These are phyloP conservation scores for Dinocampus coccinellae DNA, from an alignment of 2,888 invertebrate genomes.

Conservation along the genomic window DNA sequence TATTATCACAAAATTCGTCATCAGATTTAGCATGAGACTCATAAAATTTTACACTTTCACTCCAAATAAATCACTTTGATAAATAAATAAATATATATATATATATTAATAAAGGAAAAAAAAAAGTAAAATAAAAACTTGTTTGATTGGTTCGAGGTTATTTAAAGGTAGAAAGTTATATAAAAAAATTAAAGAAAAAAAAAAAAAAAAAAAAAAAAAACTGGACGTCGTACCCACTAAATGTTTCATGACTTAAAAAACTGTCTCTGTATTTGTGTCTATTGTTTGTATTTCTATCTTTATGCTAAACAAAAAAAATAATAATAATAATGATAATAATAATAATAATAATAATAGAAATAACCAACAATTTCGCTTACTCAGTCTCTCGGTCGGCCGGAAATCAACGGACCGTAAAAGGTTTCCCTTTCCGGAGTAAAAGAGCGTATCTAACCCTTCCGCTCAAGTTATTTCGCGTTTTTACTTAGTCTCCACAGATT, in stretches of 20 bases:
- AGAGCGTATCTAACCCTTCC: conserved; percentile 59
- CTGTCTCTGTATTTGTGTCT: not conserved
- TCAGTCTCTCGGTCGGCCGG: conserved; percentile 25
- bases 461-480: conserved; percentile 35
- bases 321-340: too few relatives aligned
- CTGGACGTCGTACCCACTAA: conserved; percentile 17
- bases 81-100: not conserved
- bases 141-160: conserved; percentile 4
- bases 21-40: not conserved
- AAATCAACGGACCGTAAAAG: conserved; percentile 45
- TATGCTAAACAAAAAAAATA: too few relatives aligned
- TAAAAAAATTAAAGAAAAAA: not conserved
- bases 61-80: not conserved
- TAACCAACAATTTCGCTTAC: conserved; percentile 11
- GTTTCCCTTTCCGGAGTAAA: conserved; percentile 65
- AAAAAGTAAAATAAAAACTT: not conserved
- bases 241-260: conserved; percentile 22
- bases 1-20: conserved; percentile 1
- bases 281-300: conserved; percentile 23
- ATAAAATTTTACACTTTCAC: not conserved
- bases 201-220: not conserved
- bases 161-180: conserved; percentile 9
- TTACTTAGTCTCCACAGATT: not conserved
- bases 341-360: too few relatives aligned
- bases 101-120: too few relatives aligned